Evolutionary conservation across 2,888 invertebrate species (phyloP).

Genomic region (Cepaea hortensis): DNA sequence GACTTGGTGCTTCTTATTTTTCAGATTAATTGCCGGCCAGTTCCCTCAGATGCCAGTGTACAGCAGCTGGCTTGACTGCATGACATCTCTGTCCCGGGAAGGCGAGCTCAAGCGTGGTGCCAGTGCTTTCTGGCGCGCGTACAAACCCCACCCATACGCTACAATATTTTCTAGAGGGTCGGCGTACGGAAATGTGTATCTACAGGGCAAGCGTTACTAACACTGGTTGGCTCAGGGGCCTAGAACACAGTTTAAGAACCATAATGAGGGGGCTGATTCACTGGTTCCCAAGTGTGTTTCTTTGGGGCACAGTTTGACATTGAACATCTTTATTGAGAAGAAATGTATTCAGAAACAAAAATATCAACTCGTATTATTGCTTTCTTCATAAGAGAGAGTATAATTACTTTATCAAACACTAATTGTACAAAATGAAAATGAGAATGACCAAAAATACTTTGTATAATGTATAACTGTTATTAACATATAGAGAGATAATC

Average conservation of each 20-base stretch:
- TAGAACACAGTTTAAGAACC: neutral
- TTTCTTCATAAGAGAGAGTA: no score
- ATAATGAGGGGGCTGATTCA: no score
- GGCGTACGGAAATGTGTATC: neutral
- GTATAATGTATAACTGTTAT: no score
- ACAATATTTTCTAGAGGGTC: neutral
- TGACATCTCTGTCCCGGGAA: slow-evolving; percentile 50
- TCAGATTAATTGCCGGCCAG: slow-evolving; percentile 85
- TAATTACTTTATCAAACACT: no score
- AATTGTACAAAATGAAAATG: no score
- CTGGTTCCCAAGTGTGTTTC: no score
- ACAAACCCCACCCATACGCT: slow-evolving; percentile 41
- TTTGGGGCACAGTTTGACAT: no score
- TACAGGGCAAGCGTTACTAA: neutral
- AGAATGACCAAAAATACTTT: no score
- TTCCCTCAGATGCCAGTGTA: slow-evolving; percentile 91
- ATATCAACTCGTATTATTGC: no score
- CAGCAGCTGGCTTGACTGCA: slow-evolving; percentile 88
- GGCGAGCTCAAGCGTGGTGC: slow-evolving; percentile 86
- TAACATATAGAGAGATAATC: no score
- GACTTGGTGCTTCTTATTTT: slow-evolving; percentile 39
- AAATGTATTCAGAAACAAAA: no score
- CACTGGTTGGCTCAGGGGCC: neutral
- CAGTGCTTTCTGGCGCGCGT: slow-evolving; percentile 84
- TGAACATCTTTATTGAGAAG: no score